phyloP scores from a whole-genome alignment of 2,888 invertebrate genomes.

The Syrphus vitripennis region DNA sequence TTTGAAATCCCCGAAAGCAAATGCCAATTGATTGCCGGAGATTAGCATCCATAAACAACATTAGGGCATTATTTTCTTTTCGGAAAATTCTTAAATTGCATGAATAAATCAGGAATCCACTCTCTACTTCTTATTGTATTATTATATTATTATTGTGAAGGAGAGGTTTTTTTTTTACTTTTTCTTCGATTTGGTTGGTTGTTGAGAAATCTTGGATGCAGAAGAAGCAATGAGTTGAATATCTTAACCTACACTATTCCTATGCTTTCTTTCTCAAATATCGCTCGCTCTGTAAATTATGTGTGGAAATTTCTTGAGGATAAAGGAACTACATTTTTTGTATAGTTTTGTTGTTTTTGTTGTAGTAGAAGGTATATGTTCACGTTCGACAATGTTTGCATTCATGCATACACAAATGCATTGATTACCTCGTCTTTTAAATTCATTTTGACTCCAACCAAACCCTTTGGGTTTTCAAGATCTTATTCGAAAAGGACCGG shows the following conservation, averaged over 20 bases:
- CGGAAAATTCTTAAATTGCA: constrained; percentile 65
- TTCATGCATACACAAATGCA: constrained; percentile 68
- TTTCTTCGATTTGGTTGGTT: not conserved
- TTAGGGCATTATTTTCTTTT: constrained; percentile 67
- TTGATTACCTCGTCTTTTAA: constrained; percentile 65
- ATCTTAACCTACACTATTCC: not conserved
- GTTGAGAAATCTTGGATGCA: constrained; percentile 17
- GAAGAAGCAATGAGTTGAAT: constrained; percentile 16
- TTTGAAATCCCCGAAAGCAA: constrained; percentile 66
- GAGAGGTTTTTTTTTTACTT: too few species aligned
- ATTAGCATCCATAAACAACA: constrained; percentile 72
- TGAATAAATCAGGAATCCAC: constrained; percentile 69
- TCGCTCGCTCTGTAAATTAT: not conserved
- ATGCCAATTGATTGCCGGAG: constrained; percentile 72
- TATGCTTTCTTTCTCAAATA: not conserved
- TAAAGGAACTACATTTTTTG: constrained; percentile 11
- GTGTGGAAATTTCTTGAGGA: constrained; percentile 18
- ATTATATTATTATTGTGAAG: constrained; percentile 6
- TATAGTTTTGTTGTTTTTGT: not conserved
- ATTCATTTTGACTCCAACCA: constrained; percentile 2
- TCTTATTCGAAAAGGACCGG: constrained; percentile 25
- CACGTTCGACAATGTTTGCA: constrained; percentile 55
- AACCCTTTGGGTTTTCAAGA: constrained; percentile 27
- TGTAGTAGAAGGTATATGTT: not conserved
- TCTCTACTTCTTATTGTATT: constrained; percentile 48